Evolutionary conservation across 1,140 invertebrate genomes (phyloP), one percentile per base, ranked within the genome.

Genomic region (Diachasma alloeum): DNA sequence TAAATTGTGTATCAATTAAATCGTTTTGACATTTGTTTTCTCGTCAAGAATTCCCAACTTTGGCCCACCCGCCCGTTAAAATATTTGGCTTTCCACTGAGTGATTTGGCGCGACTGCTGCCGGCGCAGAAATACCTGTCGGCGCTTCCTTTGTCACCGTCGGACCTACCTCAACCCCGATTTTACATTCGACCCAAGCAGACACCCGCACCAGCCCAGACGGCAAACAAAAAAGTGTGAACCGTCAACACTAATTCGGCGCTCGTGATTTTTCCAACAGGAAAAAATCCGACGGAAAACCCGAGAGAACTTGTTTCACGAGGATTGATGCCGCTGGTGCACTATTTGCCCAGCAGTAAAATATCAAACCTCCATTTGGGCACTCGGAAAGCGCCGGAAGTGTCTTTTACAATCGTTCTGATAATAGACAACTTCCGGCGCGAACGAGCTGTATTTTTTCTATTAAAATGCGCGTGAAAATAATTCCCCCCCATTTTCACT

Each of bases 391-490:
- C n/a, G 31, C 2, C 53, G 53, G 53, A 59, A 59, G 53, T 59
- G 53, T 59, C 53, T 59, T 59, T 59, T 59, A 59, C 19, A 59
- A 59, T 59, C 53, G 53, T 59, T 59, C 17, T 59, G 53, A 59
- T 22, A 59, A 59, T 59, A 59, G 53, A 59, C 53, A 59, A 59
- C 19, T 59, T 59, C 53, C 53, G 53, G n/a, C 10, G 53, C 1
- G 53, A 22, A 59, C 15, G n/a, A 46, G n/a, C 17, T 22, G 1
- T n/a, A 22, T 22, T 59, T 22, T 59, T 59, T 59, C 53, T 19
- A 17, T 10, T 59, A 17, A 59, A 59, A 59, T 19, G 19, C 3
- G 9, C n/a, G 17, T 1, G 0, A 22, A 59, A 59, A 19, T 31
- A 31, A 31, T 31, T 31, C 6, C 31, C 2, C 31, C 6, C 31